These are phyloP conservation scores for Enteromius viviparus DNA, from an alignment of 2,797 vertebrate species.

Conservation along the genomic window DNA sequence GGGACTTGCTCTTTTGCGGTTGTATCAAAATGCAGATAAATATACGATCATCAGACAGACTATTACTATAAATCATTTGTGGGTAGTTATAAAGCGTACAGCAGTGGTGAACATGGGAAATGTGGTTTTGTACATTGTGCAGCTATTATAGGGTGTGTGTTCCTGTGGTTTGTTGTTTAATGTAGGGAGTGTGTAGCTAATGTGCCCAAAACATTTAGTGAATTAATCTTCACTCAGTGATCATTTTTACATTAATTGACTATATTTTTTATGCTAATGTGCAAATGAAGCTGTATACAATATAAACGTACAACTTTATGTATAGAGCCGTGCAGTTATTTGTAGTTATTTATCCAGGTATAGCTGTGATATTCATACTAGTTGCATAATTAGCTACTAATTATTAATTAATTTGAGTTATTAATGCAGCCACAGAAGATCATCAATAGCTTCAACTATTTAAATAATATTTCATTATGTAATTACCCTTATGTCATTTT, in stretches of 20 bases:
- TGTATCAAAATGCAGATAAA: background rate
- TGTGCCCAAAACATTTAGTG: background rate
- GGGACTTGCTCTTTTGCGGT: background rate
- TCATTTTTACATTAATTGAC: background rate
- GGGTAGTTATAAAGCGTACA: background rate
- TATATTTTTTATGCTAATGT: background rate
- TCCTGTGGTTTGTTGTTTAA: conserved; percentile 26
- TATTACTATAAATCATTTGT: background rate
- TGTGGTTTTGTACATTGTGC: conserved; percentile 22
- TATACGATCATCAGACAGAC: background rate
- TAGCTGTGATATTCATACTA: background rate
- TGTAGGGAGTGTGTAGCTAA: conserved; percentile 8
- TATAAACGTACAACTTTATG: background rate
- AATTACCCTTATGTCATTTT: background rate
- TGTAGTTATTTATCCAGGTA: background rate
- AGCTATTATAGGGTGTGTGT: conserved; percentile 7
- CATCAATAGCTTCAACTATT: background rate
- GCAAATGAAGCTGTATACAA: background rate
- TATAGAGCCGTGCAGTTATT: background rate
- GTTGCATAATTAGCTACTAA: background rate
- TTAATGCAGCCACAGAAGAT: background rate
- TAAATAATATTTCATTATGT: background rate
- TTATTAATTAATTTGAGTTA: background rate
- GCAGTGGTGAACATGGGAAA: conserved; percentile 17
- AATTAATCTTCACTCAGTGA: background rate